These are phyloP conservation scores for Phasia obesa DNA, from an alignment of 2,888 invertebrate genomes.

Conservation along the genomic window DNA sequence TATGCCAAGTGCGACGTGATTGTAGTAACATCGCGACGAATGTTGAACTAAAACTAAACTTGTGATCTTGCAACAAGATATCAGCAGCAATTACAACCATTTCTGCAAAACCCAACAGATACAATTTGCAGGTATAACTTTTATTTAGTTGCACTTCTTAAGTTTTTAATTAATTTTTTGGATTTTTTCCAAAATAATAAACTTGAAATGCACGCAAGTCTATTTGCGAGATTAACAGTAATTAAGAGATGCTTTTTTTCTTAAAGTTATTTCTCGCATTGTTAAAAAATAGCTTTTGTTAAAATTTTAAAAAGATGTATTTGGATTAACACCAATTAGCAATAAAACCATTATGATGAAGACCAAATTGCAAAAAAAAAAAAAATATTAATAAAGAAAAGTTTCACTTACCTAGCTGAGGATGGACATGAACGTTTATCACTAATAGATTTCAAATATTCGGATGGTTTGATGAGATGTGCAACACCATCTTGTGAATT, in stretches of 20 bases:
- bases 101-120: conserved; percentile 23
- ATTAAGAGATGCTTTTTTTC: conserved; percentile 60
- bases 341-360: too few relatives aligned
- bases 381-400: too few relatives aligned
- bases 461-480: conserved; percentile 94
- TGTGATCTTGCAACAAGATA: conserved; percentile 61
- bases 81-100: conserved; percentile 30
- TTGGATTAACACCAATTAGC: conserved; percentile 68
- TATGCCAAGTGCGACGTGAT: conserved; percentile 78
- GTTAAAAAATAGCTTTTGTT: conserved; percentile 14
- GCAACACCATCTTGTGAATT: conserved; percentile 87
- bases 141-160: conserved; percentile 4
- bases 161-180: conserved; percentile 27
- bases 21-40: conserved; percentile 78
- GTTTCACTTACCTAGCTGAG: conserved; percentile 82
- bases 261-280: conserved; percentile 58
- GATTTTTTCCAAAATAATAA: conserved; percentile 45
- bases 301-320: conserved; percentile 41
- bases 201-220: conserved; percentile 56
- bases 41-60: conserved; percentile 76
- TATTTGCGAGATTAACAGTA: conserved; percentile 59
- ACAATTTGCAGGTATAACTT: conserved; percentile 5
- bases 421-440: conserved; percentile 84
- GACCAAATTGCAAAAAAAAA: too few relatives aligned
- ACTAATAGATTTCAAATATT: conserved; percentile 93